Conservation (phyloP, 2,797 vertebrate species). For the Sebastes flavidus region DNA sequence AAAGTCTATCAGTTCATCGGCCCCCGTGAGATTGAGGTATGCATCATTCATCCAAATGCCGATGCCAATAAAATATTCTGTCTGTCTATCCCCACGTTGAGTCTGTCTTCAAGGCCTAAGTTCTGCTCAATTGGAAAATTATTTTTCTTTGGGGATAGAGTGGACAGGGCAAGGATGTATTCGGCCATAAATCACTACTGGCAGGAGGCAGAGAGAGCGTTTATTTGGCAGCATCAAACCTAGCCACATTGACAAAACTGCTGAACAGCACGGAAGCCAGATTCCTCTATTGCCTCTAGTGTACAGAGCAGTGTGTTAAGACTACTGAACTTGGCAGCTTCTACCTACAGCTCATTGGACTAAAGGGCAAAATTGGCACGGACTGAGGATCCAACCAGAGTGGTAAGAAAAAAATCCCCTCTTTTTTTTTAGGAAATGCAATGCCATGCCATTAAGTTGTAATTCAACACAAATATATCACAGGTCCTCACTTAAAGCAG, state of each 20-base stretch:
- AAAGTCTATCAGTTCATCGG: background rate
- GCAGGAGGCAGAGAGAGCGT: conserved; percentile 51
- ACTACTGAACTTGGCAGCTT: conserved; percentile 60
- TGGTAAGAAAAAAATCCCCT: background rate
- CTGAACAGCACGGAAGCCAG: conserved; percentile 60
- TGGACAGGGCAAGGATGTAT: conserved; percentile 50
- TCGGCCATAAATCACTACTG: conserved; percentile 60
- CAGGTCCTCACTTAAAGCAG: conserved; percentile 1
- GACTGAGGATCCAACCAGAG: conserved; percentile 1
- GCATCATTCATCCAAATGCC: conserved; percentile 47
- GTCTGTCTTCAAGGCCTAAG: conserved; percentile 31
- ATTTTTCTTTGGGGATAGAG: conserved; percentile 63
- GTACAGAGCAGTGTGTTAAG: conserved; percentile 46
- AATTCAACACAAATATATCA: conserved; percentile 51
- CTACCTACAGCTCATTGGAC: conserved; percentile 32
- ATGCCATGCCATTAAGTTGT: conserved; percentile 34
- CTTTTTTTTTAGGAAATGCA: conserved; percentile 9
- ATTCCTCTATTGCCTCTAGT: conserved; percentile 51
- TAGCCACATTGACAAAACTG: conserved; percentile 59
- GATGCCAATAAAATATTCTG: conserved; percentile 46
- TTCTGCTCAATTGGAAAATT: conserved; percentile 54
- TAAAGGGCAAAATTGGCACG: conserved; percentile 49
- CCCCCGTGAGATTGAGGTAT: conserved; percentile 6
- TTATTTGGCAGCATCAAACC: conserved; percentile 57
- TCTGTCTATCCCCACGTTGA: background rate